These are phyloP conservation scores for Hypotaenidia okinawae DNA, from an alignment of 2,797 vertebrate genomes.

Conservation along the genomic window DNA sequence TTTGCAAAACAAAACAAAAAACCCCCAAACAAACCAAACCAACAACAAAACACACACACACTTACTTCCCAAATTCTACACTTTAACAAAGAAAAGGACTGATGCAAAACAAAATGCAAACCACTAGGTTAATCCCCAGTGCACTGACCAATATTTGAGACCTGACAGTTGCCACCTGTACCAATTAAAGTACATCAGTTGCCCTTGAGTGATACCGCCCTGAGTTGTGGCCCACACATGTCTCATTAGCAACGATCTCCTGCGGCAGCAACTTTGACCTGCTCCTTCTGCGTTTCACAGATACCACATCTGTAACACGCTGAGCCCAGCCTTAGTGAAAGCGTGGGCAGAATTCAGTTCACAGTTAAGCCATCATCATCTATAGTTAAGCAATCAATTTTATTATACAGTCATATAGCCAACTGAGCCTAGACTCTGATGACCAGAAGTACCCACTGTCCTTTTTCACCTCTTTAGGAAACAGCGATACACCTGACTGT, in stretches of 20 bases:
- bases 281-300: not conserved
- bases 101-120: not conserved
- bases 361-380: not conserved
- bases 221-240: not conserved
- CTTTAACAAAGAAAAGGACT: not conserved
- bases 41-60: not conserved
- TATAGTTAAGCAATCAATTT: not conserved
- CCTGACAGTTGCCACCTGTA: not conserved
- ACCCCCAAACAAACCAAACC: not conserved
- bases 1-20: not conserved
- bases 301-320: not conserved
- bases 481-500: not conserved
- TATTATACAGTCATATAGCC: not conserved
- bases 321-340: not conserved
- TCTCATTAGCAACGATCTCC: not conserved
- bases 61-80: not conserved
- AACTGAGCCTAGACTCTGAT: not conserved
- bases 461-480: not conserved
- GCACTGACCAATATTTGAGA: not conserved
- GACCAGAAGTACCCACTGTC: not conserved
- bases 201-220: not conserved
- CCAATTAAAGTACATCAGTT: conserved; percentile 16
- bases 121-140: not conserved
- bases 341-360: not conserved
- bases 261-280: not conserved